Conservation (phyloP, 2,888 invertebrate genomes). For the Chirona hameri region DNA sequence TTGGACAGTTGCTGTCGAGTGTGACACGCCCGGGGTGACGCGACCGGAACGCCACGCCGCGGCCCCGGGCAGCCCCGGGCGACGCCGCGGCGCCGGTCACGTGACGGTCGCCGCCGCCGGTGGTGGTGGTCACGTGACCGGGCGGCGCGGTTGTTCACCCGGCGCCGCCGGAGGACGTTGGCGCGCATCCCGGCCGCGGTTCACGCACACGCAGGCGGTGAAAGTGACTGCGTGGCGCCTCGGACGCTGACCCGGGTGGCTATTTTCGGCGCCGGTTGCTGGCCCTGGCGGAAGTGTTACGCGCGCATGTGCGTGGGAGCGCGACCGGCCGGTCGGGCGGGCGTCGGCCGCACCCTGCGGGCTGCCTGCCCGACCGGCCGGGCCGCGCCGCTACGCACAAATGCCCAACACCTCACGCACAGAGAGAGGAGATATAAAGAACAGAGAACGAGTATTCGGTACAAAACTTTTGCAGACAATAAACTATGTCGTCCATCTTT, state of each 20-base stretch:
- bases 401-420: no score
- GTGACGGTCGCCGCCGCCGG: neutral
- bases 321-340: neutral
- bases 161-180: neutral
- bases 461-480: no score
- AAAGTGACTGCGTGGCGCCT: neutral
- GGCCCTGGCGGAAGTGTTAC: neutral
- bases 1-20: neutral
- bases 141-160: neutral
- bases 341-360: neutral
- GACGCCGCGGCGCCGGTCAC: neutral
- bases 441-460: no score
- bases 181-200: neutral
- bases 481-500: no score
- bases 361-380: no score
- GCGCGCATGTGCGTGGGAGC: neutral
- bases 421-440: neutral
- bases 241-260: slow-evolving; percentile 22
- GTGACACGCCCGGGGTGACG: neutral
- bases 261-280: neutral
- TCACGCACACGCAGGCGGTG: slow-evolving; percentile 4
- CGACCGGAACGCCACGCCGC: neutral
- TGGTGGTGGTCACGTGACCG: neutral
- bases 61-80: neutral
- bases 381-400: no score